Conservation (phyloP, 2,797 vertebrate genomes). For the Eremophila alpestris region DNA sequence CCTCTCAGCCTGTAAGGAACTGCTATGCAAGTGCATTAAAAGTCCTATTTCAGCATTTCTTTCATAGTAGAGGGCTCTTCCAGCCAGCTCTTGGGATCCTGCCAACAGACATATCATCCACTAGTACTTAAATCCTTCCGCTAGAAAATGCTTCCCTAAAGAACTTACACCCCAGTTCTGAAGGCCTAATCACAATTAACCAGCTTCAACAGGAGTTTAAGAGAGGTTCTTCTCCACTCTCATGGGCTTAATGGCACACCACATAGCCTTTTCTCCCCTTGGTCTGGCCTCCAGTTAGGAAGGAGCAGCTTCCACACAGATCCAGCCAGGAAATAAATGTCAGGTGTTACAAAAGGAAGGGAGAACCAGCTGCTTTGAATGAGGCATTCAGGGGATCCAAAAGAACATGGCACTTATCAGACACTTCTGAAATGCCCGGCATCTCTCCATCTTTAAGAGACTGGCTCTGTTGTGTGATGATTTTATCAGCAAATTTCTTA, state of each 20-base stretch:
- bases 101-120: constrained; percentile 50
- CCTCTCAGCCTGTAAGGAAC: constrained; percentile 9
- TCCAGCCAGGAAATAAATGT: constrained; percentile 31
- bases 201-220: neutral
- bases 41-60: constrained; percentile 61
- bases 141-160: constrained; percentile 45
- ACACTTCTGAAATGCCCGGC: neutral
- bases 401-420: rapidly evolving
- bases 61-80: constrained; percentile 32
- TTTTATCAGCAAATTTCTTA: neutral
- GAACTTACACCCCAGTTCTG: constrained; percentile 3
- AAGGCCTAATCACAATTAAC: constrained; percentile 15
- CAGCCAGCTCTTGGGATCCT: constrained; percentile 46
- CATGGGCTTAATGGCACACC: neutral
- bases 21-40: constrained; percentile 39
- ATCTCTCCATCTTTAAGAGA: neutral
- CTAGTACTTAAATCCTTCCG: constrained; percentile 37
- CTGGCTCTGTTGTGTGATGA: neutral
- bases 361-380: neutral
- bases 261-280: neutral
- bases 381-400: neutral
- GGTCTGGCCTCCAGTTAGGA: neutral
- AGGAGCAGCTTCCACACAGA: neutral
- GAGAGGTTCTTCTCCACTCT: neutral
- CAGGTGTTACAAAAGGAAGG: constrained; percentile 24